Evolutionary conservation across 2,888 invertebrate species (phyloP).

Genomic region (Psococerastis gibbosa): DNA sequence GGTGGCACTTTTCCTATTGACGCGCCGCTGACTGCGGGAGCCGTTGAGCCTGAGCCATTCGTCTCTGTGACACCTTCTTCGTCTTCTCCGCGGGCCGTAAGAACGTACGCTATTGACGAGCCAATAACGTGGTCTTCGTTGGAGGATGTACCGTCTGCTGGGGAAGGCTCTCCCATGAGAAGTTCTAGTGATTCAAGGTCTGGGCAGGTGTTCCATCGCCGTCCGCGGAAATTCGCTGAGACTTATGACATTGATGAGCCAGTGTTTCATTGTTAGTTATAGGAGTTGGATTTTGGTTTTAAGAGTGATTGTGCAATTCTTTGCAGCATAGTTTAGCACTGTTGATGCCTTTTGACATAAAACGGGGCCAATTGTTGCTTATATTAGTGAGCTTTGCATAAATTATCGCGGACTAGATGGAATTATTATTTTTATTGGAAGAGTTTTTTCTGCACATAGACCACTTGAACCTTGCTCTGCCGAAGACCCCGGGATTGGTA

Average conservation of each 20-base stretch:
- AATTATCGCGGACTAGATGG: no score
- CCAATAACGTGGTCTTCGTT: slow-evolving; percentile 22
- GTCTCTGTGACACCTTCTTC: neutral
- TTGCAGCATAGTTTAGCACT: slow-evolving; percentile 28
- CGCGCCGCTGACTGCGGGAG: slow-evolving; percentile 32
- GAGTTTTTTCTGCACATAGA: no score
- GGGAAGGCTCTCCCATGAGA: slow-evolving; percentile 26
- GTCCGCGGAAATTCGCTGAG: slow-evolving; percentile 22
- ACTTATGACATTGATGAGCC: slow-evolving; percentile 36
- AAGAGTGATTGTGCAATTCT: no score
- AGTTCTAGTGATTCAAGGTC: neutral
- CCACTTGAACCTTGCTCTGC: no score
- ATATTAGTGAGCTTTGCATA: no score
- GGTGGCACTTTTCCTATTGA: slow-evolving; percentile 79
- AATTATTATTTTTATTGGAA: no score
- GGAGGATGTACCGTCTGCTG: slow-evolving; percentile 13
- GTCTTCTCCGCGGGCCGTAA: slow-evolving; percentile 17
- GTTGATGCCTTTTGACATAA: slow-evolving; percentile 17
- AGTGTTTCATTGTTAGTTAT: no score
- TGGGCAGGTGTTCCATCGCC: no score
- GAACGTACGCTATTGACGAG: slow-evolving; percentile 35
- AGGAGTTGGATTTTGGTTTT: no score
- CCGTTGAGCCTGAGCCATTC: neutral
- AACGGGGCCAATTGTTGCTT: slow-evolving; percentile 17
- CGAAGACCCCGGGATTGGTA: no score